These are phyloP conservation scores for Myiozetetes cayanensis DNA, from an alignment of 2,113 vertebrate species.

Conservation along the genomic window DNA sequence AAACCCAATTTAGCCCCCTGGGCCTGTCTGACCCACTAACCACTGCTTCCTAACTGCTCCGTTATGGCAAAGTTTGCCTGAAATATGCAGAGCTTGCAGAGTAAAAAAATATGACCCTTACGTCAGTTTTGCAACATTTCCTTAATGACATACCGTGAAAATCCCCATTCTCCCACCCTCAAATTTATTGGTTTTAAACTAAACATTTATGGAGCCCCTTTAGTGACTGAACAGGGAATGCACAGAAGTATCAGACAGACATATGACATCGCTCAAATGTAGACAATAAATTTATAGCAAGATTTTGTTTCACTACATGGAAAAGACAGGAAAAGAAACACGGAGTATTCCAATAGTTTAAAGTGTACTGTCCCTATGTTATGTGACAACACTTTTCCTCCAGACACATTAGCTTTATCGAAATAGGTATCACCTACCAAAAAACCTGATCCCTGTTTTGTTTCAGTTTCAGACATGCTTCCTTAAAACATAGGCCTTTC, in stretches of 20 bases:
- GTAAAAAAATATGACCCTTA: background rate
- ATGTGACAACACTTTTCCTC: background rate
- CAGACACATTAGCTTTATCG: background rate
- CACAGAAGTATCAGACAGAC: background rate
- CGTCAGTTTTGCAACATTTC: background rate
- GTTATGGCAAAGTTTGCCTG: slow-evolving; percentile 4
- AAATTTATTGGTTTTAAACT: background rate
- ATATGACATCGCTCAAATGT: background rate
- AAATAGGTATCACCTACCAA: background rate
- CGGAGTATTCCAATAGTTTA: background rate
- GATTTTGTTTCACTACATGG: background rate
- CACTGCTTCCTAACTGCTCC: slow-evolving; percentile 42
- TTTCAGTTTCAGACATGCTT: background rate
- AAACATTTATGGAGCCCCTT: background rate
- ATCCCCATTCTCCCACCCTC: background rate
- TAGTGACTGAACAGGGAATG: background rate
- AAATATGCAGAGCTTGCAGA: slow-evolving; percentile 17
- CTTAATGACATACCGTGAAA: background rate
- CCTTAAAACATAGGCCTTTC: background rate
- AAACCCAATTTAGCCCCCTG: background rate
- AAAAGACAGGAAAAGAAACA: background rate
- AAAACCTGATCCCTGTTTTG: background rate
- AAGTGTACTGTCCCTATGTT: background rate
- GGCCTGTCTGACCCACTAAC: slow-evolving; percentile 66
- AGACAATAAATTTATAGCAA: background rate